Conservation (phyloP, 2,888 invertebrate genomes). For the Argyra leucocephala region DNA sequence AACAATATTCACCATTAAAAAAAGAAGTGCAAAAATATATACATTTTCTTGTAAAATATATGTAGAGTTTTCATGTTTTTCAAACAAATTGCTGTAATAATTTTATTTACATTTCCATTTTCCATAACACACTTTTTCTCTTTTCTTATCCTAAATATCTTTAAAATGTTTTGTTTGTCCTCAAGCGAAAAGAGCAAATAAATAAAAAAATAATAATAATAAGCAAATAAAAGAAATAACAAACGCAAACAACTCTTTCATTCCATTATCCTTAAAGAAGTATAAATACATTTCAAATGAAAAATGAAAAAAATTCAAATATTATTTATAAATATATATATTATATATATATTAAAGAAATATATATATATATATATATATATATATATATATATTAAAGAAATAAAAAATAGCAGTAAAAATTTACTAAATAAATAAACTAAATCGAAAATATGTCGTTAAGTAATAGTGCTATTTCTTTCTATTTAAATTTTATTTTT, state of each 20-base stretch:
- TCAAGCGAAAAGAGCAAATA: background rate
- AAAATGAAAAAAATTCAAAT: background rate
- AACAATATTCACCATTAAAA: background rate
- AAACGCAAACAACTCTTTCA: background rate
- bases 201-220: background rate
- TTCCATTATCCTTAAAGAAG: background rate
- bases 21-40: too few species aligned
- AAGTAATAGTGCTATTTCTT: too few species aligned
- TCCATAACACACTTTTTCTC: background rate
- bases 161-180: background rate
- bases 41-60: too few species aligned
- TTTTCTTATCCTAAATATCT: slow-evolving; percentile 6
- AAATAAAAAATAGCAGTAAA: too few species aligned
- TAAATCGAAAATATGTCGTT: too few species aligned
- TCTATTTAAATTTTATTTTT: too few species aligned
- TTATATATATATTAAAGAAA: too few species aligned
- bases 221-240: background rate
- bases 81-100: slow-evolving; percentile 1
- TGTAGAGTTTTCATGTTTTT: background rate
- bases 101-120: slow-evolving; percentile 6
- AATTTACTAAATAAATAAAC: too few species aligned
- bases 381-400: too few species aligned
- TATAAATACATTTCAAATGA: background rate
- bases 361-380: too few species aligned
- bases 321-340: too few species aligned